Base-by-base conservation (phyloP, 1,140 invertebrate species). In the Asobara japonica region DNA sequence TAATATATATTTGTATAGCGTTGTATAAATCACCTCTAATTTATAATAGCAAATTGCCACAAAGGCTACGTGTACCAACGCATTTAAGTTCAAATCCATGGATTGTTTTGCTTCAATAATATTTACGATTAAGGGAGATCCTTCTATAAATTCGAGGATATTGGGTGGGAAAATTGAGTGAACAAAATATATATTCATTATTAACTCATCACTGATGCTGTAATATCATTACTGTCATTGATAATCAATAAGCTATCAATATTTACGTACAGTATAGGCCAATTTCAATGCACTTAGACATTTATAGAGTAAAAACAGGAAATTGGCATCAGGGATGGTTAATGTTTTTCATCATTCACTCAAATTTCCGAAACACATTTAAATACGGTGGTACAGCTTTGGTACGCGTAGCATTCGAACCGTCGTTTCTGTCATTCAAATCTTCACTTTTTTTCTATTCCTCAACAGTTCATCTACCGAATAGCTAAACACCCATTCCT, bases 1-100 rank as follows among this genome's bases (percentile, higher is more conserved):
- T 77, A 36, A 30, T 70, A 75, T 76, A 71, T 74, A 76, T 45
- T 45, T 45, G 8, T 45, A 45, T 45, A 80, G 75, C 60, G 71
- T 78, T 76, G 71, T 80, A 76, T 77, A 77, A 20, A 67, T 51
- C 22, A 67, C 29, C 48, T 45, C 13, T 51, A 48, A 72, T 82
- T 80, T 72, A 83, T 45, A 68, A 80, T 80, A 84, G 61, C 79
- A 79, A 83, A 83, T 80, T 77, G 75, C 71, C 75, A 71, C 74
- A 76, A 83, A 80, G 76, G 78, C 76, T 71, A 31, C 72, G 71
- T 75, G 75, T 76, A 76, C 75, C 78, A 80, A 77, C 73, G 67
- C 33, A n/a, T 64, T 29, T 62, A 36, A 62, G 36, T 25, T 18
- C 38, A 70, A 70, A 41, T 29, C 31, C 60, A 33, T 25, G 31